A percentile compares a stretch with the other conserved stretches of the same genome.
Conservation (phyloP, 2,888 invertebrate species). For the Noctua fimbriata region DNA sequence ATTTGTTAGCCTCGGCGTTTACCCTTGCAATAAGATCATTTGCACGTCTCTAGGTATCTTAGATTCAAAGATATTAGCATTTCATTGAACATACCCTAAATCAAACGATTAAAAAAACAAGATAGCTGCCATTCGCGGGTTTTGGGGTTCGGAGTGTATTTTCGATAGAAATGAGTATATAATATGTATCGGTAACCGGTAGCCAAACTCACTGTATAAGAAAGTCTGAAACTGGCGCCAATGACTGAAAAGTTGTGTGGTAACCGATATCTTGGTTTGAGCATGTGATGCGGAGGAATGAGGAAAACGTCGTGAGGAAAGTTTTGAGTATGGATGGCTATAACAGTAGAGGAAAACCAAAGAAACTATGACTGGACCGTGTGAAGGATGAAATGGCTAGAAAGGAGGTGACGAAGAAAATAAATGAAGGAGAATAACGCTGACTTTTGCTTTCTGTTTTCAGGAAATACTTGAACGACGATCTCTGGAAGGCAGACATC, state of each 20-base stretch:
- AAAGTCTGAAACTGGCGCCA: too few relatives aligned
- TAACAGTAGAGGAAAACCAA: not conserved
- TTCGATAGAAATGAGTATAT: too few relatives aligned
- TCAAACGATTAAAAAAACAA: too few relatives aligned
- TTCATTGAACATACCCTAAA: too few relatives aligned
- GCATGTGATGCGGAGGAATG: not conserved
- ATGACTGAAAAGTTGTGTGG: not conserved
- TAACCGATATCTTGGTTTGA: not conserved
- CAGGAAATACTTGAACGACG: slow-evolving; percentile 88
- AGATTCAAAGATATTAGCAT: too few relatives aligned
- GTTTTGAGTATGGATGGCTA: not conserved
- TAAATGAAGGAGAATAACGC: not conserved
- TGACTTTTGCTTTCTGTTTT: slow-evolving; percentile 65
- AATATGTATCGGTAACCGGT: too few relatives aligned
- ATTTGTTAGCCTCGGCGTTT: too few relatives aligned
- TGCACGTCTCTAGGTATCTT: too few relatives aligned
- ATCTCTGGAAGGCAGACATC: slow-evolving; percentile 91
- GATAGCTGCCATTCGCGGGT: too few relatives aligned
- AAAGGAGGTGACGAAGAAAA: not conserved
- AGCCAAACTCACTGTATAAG: too few relatives aligned
- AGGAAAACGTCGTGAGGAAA: not conserved
- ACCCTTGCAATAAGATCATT: too few relatives aligned
- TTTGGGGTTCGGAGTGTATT: too few relatives aligned
- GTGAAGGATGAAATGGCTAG: not conserved
- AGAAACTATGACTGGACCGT: not conserved